phyloP scores from a whole-genome alignment of 2,888 invertebrate genomes.

The Amorpha juglandis region DNA sequence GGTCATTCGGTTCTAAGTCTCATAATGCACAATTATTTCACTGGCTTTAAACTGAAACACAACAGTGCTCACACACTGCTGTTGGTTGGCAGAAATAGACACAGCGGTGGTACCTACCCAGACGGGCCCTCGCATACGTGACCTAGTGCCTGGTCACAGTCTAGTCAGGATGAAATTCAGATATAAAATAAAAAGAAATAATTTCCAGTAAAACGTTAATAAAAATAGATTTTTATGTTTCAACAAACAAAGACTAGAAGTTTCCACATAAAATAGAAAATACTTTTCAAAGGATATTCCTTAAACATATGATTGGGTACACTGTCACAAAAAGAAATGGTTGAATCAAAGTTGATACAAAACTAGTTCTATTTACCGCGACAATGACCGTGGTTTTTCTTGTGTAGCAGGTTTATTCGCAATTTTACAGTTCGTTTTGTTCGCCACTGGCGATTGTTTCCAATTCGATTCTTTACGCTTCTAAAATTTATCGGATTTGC shows the following conservation, averaged over 20 bases:
- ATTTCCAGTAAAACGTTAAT: too few relatives aligned
- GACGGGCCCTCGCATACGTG: too few relatives aligned
- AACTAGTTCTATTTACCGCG: conserved; percentile 58
- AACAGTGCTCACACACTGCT: too few relatives aligned
- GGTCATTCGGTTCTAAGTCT: too few relatives aligned
- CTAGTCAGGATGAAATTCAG: too few relatives aligned
- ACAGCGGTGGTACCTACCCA: too few relatives aligned
- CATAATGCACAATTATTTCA: too few relatives aligned
- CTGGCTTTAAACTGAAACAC: too few relatives aligned
- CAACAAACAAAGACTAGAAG: neutral
- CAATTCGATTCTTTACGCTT: conserved; percentile 15
- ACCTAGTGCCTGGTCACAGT: too few relatives aligned
- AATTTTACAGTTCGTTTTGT: conserved; percentile 57
- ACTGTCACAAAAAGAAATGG: conserved; percentile 27
- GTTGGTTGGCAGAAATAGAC: too few relatives aligned
- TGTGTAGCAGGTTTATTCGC: conserved; percentile 64
- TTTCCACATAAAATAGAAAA: neutral
- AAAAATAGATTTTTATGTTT: too few relatives aligned
- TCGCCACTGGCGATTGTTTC: conserved; percentile 26
- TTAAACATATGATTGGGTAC: neutral
- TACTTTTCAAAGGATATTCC: neutral
- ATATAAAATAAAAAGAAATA: too few relatives aligned
- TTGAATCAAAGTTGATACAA: conserved; percentile 36
- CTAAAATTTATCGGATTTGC: conserved; percentile 15
- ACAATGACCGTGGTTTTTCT: conserved; percentile 70